Conservation (phyloP, 1,140 invertebrate genomes). For the Daktulosphaira vitifoliae region DNA sequence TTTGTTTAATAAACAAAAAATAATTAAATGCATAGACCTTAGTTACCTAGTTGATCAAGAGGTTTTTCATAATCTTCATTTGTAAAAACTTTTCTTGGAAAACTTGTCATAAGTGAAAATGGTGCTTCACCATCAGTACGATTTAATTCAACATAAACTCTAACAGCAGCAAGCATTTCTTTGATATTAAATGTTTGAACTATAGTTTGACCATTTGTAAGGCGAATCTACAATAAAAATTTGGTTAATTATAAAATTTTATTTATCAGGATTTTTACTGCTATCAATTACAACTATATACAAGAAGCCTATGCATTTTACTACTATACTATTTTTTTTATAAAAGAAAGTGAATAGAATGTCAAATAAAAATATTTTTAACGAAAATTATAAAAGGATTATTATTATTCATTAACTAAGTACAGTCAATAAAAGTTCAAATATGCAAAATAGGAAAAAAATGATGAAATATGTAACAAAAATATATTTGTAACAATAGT, state of each 20-base stretch:
- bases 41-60: conserved; percentile 65
- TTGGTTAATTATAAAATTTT: background rate
- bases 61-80: conserved; percentile 81
- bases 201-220: conserved; percentile 60
- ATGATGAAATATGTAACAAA: too few relatives aligned
- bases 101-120: conserved; percentile 75
- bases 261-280: background rate
- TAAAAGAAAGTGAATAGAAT: too few relatives aligned
- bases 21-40: too few relatives aligned
- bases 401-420: too few relatives aligned
- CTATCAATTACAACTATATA: background rate
- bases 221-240: conserved; percentile 45
- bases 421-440: too few relatives aligned
- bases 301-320: too few relatives aligned
- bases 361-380: too few relatives aligned
- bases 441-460: too few relatives aligned
- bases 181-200: conserved; percentile 72
- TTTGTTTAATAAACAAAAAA: too few relatives aligned
- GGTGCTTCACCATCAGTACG: conserved; percentile 53
- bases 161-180: conserved; percentile 80
- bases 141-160: conserved; percentile 73
- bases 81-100: conserved; percentile 76
- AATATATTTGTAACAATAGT: too few relatives aligned
- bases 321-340: too few relatives aligned
- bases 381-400: too few relatives aligned